Base-by-base conservation (phyloP, 1,140 invertebrate species). In the Drosophila ercepeae region DNA sequence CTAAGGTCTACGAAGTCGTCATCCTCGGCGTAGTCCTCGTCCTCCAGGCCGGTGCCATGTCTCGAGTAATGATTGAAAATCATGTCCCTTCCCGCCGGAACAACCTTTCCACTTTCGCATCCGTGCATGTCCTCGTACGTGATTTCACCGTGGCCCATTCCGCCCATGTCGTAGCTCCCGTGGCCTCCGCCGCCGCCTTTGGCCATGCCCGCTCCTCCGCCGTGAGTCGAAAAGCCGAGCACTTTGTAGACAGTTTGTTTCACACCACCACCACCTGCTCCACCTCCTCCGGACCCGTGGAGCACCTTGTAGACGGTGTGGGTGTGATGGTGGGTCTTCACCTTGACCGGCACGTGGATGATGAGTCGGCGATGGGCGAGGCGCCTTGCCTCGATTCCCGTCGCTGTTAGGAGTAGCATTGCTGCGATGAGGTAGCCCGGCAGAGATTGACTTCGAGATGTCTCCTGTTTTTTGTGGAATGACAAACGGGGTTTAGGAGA, bases 31-130 rank as follows among this genome's bases (percentile, higher is more conserved):
- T 73, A 84, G 25, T 81, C 81, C 23, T 64, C 60, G 7, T 39
- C 41, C 41, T 63, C 21, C 21, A 61, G 52, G 11, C 65, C 78
- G 25, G 75, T 60, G 51, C 82, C 83, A 23, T 88, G 82, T 21
- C 89, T 65, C 9, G 83, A 83, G 63, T 75, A 90, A 39, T 90
- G 89, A 90, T 90, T 90, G 68, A 79, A 90, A 49, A 89, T 50
- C 79, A 90, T 86, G 64, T 90, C 89, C 42, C 79, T 70, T 70
- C 74, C 69, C 44, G 48, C 48, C 19, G 83, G 82, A 57, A 71
- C 57, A 54, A 89, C 18, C 32, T 88, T 88, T 36, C 82, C 82
- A 18, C 82, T 88, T 45, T 88, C 83, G 45, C 82, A 88, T 23
- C 70, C 83, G 39, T 88, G 82, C 65, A 72, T 71, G 60, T 89